Conservation (phyloP, 1,140 invertebrate species). For the Holcopasites calliopsidis region DNA sequence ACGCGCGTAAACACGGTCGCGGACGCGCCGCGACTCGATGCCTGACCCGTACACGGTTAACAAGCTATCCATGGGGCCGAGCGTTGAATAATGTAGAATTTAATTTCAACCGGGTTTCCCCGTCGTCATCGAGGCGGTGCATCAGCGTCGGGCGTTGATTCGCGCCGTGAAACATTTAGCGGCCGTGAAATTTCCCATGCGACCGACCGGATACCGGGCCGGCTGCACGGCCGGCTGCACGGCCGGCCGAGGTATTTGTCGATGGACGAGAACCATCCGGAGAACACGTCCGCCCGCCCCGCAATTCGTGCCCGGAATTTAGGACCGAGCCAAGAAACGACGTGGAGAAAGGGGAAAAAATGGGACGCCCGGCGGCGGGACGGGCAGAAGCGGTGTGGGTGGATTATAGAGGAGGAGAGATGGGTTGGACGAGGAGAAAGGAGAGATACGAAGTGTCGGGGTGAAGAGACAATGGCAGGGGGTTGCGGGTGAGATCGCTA, state of each 20-base stretch:
- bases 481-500: neutral
- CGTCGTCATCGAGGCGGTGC: slow-evolving; percentile 52
- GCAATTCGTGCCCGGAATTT: slow-evolving; percentile 59
- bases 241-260: slow-evolving; percentile 10
- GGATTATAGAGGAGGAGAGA: neutral
- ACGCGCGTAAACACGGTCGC: slow-evolving; percentile 7
- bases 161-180: slow-evolving; percentile 68
- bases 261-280: slow-evolving; percentile 34
- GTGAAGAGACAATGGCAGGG: neutral
- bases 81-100: slow-evolving; percentile 69
- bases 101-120: slow-evolving; percentile 58
- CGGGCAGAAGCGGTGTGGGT: neutral
- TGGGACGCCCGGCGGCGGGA: neutral
- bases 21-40: neutral
- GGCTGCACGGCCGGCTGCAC: neutral
- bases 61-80: slow-evolving; percentile 42
- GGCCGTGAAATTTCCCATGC: slow-evolving; percentile 69
- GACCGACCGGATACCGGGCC: slow-evolving; percentile 37
- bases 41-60: slow-evolving; percentile 35
- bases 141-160: slow-evolving; percentile 51
- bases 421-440: neutral
- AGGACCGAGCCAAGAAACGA: neutral
- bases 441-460: neutral
- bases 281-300: slow-evolving; percentile 50
- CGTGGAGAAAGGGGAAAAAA: slow-evolving; percentile 27